Evolutionary conservation across 1,140 invertebrate genomes (phyloP).

Genomic region (Ostrea denselamellosa): DNA sequence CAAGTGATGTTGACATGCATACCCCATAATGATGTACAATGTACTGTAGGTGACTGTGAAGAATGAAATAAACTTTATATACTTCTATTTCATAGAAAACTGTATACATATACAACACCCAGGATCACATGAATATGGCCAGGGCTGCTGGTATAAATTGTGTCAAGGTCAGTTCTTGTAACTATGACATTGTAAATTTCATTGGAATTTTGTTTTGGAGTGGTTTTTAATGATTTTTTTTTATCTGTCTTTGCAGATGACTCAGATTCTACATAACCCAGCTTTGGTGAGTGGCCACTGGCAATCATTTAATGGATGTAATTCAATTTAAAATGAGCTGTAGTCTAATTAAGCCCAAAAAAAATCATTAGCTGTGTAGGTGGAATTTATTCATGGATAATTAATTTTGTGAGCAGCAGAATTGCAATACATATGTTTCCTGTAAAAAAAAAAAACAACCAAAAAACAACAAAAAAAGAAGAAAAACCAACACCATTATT

Average conservation of each 20-base stretch:
- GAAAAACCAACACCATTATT: not conserved
- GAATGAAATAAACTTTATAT: not conserved
- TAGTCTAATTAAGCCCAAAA: no score
- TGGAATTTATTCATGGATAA: no score
- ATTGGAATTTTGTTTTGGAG: no score
- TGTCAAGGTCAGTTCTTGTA: not conserved
- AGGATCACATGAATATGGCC: slow-evolving; percentile 1
- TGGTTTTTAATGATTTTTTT: no score
- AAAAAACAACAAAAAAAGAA: no score
- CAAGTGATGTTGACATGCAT: not conserved
- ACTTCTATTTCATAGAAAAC: slow-evolving; percentile 5
- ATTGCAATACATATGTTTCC: no score
- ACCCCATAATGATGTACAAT: not conserved
- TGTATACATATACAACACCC: not conserved
- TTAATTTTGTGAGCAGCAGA: no score
- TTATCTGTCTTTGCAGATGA: not conserved
- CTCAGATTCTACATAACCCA: not conserved
- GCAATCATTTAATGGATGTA: no score
- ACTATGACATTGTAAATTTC: not conserved
- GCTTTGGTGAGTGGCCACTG: not conserved
- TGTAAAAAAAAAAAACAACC: no score
- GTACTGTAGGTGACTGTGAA: not conserved
- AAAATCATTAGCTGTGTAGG: no score
- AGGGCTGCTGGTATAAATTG: not conserved
- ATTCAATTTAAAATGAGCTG: no score